Conservation (phyloP, 2,113 vertebrate species). For the Verasper variegatus region DNA sequence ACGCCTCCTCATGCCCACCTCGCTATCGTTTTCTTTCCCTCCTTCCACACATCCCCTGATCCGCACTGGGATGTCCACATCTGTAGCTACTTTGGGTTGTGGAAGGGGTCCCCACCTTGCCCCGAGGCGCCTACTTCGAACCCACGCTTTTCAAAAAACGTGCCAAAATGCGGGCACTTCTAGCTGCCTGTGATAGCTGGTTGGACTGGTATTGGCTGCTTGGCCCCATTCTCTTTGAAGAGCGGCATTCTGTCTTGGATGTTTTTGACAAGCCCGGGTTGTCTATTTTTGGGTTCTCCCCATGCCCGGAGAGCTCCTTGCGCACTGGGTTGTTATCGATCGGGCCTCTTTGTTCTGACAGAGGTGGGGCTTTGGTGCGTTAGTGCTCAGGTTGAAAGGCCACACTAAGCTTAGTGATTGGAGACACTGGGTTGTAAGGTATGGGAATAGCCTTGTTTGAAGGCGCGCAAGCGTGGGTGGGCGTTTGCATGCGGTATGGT, state of each 20-base stretch:
- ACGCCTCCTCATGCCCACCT: conserved; percentile 79
- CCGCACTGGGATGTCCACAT: conserved; percentile 81
- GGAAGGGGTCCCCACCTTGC: conserved; percentile 80
- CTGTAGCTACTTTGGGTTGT: conserved; percentile 76
- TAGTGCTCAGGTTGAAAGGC: conserved; percentile 76
- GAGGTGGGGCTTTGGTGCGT: conserved; percentile 79
- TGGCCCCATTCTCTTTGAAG: conserved; percentile 81
- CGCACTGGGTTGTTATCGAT: conserved; percentile 81
- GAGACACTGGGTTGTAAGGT: conserved; percentile 73
- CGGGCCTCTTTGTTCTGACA: conserved; percentile 78
- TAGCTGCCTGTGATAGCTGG: conserved; percentile 70
- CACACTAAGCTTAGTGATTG: conserved; percentile 75
- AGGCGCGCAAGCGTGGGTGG: conserved; percentile 72
- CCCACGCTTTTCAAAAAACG: conserved; percentile 82
- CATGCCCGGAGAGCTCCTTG: conserved; percentile 77
- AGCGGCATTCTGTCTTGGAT: conserved; percentile 75
- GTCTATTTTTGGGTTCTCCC: conserved; percentile 84
- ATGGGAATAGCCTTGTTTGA: conserved; percentile 80
- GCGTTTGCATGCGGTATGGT: conserved; percentile 75
- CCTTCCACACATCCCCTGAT: conserved; percentile 67
- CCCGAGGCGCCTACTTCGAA: conserved; percentile 79
- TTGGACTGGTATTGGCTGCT: conserved; percentile 76
- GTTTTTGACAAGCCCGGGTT: conserved; percentile 78
- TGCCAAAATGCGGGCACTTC: conserved; percentile 78
- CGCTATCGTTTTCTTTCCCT: conserved; percentile 70